Evolutionary conservation across 2,113 vertebrate genomes (phyloP), one percentile per base, ranked within the genome.

Genomic region (Trogon surrucura): DNA sequence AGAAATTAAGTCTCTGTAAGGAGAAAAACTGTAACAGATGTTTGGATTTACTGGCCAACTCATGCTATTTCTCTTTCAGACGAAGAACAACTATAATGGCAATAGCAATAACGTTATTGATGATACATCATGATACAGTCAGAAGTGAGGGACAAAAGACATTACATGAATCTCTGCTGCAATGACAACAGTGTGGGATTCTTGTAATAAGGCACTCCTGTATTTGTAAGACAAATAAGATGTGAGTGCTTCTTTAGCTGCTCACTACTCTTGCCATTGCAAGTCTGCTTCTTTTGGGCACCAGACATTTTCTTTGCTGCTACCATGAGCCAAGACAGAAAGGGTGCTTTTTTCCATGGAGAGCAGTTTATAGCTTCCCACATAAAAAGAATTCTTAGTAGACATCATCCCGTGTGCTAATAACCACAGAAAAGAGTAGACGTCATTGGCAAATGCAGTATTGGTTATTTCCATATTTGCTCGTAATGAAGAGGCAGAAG

Each of bases 311-410:
- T 22, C 36, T 91, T 58, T 62, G 47, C n/a, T 62, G 44, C 47
- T 83, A n/a, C 26, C 22, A 50, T 70, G 41, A 15, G 23, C 6
- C 69, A 65, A 71, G 67, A 60, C 29, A 70, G 36, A 84, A 85
- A 71, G 65, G 70, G 77, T 74, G 69, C 5, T 38, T 45, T 45
- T 83, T 89, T 74, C 44, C 20, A 79, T 32, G 48, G 44, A 89
- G 69, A 95, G 47, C 8, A 56, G 47, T 44, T 95, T 8, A 30
- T 60, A 71, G 51, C 23, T 93, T 96, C 56, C 87, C 86, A 86
- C 91, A 67, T 65, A 20, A 88, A 78, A 86, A n/a, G 83, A 73
- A 81, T 87, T 96, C 84, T 91, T 80, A 47, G 60, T 18, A 53
- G 57, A 81, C 51, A 32, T 51, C 66, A 77, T 66, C 41, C 83